Percentiles rank a stretch among this genome's conserved stretches.
These are phyloP conservation scores for Zaprionus africanus DNA, from an alignment of 1,140 invertebrate genomes.

Conservation along the genomic window DNA sequence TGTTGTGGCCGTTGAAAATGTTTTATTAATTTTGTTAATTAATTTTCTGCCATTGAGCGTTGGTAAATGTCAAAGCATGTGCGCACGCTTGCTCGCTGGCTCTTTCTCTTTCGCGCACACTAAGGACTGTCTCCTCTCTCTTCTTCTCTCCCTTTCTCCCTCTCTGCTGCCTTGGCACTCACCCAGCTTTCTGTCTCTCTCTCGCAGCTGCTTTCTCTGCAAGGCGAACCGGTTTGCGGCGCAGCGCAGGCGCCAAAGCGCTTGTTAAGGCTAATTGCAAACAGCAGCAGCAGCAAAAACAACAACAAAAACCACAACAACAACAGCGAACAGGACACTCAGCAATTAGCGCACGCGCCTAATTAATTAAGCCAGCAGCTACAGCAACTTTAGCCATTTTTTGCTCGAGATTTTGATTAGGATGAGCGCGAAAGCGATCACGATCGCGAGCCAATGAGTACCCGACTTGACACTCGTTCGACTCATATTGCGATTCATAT, in stretches of 20 bases:
- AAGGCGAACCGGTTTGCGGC: conserved; percentile 51
- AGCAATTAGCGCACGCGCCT: conserved; percentile 70
- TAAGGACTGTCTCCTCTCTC: background rate
- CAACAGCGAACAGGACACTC: conserved; percentile 45
- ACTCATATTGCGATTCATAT: conserved; percentile 41
- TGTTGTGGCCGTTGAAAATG: conserved; percentile 57
- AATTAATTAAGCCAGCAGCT: conserved; percentile 51
- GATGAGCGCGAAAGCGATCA: conserved; percentile 13
- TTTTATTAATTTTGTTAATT: conserved; percentile 83
- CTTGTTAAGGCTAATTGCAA: conserved; percentile 75
- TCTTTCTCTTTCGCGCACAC: background rate
- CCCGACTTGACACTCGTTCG: conserved; percentile 4
- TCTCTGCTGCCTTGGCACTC: background rate
- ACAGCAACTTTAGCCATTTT: conserved; percentile 7
- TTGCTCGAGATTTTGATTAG: conserved; percentile 14
- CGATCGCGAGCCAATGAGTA: conserved; percentile 39
- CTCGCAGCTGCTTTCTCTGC: conserved; percentile 34
- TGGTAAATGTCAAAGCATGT: conserved; percentile 64
- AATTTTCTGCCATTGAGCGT: conserved; percentile 71
- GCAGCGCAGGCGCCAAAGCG: conserved; percentile 70
- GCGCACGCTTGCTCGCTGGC: background rate
- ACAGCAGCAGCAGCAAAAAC: conserved; percentile 28
- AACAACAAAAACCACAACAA: conserved; percentile 33
- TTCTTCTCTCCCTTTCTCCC: background rate
- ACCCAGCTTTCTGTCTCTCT: background rate